Conservation (phyloP, 2,888 invertebrate genomes). For the Chirona hameri region DNA sequence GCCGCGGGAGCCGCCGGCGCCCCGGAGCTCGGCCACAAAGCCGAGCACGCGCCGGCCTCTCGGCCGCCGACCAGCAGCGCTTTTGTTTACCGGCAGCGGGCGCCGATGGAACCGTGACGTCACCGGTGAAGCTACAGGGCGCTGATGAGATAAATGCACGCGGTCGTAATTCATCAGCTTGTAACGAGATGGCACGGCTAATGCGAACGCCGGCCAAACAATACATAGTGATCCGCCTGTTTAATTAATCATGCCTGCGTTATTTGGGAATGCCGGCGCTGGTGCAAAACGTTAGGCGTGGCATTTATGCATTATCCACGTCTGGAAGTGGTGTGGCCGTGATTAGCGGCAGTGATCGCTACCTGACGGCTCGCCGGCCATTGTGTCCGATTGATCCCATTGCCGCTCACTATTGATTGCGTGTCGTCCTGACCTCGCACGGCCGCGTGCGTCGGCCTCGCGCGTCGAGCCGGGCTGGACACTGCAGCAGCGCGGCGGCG, state of each 20-base stretch:
- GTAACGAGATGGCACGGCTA: constrained; percentile 24
- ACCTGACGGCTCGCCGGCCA: background rate
- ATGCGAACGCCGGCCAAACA: constrained; percentile 7
- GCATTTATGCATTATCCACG: constrained; percentile 10
- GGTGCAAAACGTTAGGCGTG: constrained; percentile 27
- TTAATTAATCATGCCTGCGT: constrained; percentile 26
- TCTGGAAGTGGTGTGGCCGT: background rate
- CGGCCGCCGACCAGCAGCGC: background rate
- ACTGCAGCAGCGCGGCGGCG: too few species aligned
- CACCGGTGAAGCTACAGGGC: background rate
- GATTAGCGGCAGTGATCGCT: background rate
- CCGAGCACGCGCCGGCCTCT: background rate
- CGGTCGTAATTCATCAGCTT: constrained; percentile 24
- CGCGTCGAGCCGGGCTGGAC: background rate
- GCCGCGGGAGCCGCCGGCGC: background rate
- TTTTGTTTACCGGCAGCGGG: constrained; percentile 22
- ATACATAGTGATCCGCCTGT: constrained; percentile 13
- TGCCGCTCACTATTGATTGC: background rate
- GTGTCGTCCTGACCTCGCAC: background rate
- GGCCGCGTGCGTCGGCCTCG: background rate
- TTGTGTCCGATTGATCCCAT: background rate
- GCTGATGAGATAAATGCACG: constrained; percentile 29
- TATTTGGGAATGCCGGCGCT: constrained; percentile 13
- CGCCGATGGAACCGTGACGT: background rate
- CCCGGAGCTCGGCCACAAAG: background rate